Conservation (phyloP, 2,797 vertebrate species). For the Oreonectes daqikongensis region DNA sequence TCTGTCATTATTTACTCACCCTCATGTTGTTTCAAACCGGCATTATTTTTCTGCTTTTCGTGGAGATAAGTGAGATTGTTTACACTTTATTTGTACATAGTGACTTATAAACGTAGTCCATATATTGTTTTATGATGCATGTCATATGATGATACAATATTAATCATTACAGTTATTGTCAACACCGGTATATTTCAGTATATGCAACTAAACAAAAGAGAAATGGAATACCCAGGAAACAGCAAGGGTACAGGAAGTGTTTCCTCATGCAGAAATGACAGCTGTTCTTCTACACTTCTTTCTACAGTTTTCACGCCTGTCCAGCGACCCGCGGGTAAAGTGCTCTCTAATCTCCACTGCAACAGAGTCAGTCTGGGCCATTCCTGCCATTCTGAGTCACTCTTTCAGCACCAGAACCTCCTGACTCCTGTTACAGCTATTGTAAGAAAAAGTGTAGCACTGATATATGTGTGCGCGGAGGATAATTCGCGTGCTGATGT, state of each 20-base stretch:
- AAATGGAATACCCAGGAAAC: no score
- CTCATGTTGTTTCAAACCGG: neutral
- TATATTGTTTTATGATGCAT: no score
- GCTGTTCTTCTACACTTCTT: conserved; percentile 28
- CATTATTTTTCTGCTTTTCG: neutral
- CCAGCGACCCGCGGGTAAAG: conserved; percentile 45
- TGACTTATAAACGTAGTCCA: no score
- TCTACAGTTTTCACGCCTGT: conserved; percentile 20
- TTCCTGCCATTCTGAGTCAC: conserved; percentile 14
- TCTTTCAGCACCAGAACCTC: conserved; percentile 35
- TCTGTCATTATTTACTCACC: neutral
- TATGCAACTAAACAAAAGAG: no score
- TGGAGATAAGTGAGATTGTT: neutral
- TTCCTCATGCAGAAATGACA: conserved; percentile 20
- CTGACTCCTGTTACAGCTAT: conserved; percentile 37
- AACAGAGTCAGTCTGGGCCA: conserved; percentile 28
- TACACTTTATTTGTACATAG: neutral
- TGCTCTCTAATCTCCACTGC: conserved; percentile 47
- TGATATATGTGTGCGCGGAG: conserved; percentile 13
- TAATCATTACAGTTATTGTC: no score
- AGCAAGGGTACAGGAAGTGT: conserved; percentile 18
- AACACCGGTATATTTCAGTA: no score
- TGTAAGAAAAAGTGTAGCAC: conserved; percentile 20
- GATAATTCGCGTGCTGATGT: conserved; percentile 10
- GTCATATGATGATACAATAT: no score